These are phyloP conservation scores for Gymnothorax javanicus DNA, from an alignment of 2,797 vertebrate genomes.

Conservation along the genomic window DNA sequence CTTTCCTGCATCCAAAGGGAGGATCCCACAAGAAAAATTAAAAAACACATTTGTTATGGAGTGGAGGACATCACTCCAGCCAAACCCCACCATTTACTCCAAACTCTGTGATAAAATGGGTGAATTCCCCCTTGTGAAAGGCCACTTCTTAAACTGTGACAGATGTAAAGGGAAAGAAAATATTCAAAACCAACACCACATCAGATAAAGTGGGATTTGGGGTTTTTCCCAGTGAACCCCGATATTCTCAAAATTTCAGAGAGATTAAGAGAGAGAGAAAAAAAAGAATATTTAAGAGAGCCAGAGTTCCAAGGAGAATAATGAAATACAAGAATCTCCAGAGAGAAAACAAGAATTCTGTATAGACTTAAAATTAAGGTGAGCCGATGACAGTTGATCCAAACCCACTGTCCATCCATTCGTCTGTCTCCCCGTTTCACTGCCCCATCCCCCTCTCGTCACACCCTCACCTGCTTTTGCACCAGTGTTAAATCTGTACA, in stretches of 20 bases:
- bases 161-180: conserved; percentile 9
- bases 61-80: neutral
- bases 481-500: neutral
- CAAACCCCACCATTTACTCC: neutral
- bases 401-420: conserved; percentile 49
- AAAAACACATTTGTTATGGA: neutral
- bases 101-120: conserved; percentile 19
- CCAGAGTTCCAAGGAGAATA: neutral
- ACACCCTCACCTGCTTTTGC: neutral
- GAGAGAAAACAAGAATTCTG: neutral
- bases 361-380: neutral
- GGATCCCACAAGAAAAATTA: conserved; percentile 1
- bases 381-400: no score
- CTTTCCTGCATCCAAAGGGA: neutral
- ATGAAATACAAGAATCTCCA: neutral
- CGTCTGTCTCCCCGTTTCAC: conserved; percentile 53
- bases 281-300: neutral
- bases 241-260: neutral
- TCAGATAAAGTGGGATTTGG: neutral
- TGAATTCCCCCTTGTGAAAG: conserved; percentile 18
- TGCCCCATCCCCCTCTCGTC: no score
- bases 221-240: neutral
- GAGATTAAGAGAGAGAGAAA: neutral
- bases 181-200: neutral
- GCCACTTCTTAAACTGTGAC: conserved; percentile 3